phyloP scores from a whole-genome alignment of 2,888 invertebrate species.

The Drosophila rellima region DNA sequence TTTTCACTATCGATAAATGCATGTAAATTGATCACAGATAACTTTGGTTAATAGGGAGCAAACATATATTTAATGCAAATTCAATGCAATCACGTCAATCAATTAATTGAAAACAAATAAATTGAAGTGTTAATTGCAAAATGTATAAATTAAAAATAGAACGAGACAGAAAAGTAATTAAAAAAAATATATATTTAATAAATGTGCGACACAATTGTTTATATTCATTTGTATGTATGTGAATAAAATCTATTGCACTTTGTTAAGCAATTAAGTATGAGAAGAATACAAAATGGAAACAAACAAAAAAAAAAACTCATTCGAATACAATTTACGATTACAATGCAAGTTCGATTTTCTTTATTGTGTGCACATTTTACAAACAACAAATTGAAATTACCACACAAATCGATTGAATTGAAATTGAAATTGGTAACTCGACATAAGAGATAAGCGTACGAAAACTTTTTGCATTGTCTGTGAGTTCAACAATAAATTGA shows the following conservation, averaged over 20 bases:
- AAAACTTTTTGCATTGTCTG: slow-evolving; percentile 63
- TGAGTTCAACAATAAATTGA: slow-evolving; percentile 59
- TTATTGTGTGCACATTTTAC: slow-evolving; percentile 52
- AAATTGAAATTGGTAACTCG: slow-evolving; percentile 57
- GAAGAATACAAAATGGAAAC: slow-evolving; percentile 14
- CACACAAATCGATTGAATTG: slow-evolving; percentile 46
- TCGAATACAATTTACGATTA: slow-evolving; percentile 53
- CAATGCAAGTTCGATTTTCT: slow-evolving; percentile 24
- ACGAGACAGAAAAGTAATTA: background rate
- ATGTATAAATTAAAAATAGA: slow-evolving; percentile 14
- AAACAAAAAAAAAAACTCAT: slow-evolving; percentile 12
- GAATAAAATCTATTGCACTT: slow-evolving; percentile 44
- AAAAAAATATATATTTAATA: slow-evolving; percentile 37
- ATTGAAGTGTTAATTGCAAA: slow-evolving; percentile 4
- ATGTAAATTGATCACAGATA: slow-evolving; percentile 38
- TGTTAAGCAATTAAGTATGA: slow-evolving; percentile 52
- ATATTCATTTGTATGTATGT: slow-evolving; percentile 29
- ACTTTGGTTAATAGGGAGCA: slow-evolving; percentile 68
- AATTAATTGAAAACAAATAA: slow-evolving; percentile 26
- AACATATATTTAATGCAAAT: slow-evolving; percentile 25
- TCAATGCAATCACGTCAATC: slow-evolving; percentile 30
- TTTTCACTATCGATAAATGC: slow-evolving; percentile 7
- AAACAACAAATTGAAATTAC: slow-evolving; percentile 39
- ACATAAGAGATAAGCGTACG: slow-evolving; percentile 50
- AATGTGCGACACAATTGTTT: slow-evolving; percentile 38